Evolutionary conservation across 2,113 vertebrate genomes (phyloP), one percentile per base, ranked within the genome.

Genomic region (Eurypyga helias): DNA sequence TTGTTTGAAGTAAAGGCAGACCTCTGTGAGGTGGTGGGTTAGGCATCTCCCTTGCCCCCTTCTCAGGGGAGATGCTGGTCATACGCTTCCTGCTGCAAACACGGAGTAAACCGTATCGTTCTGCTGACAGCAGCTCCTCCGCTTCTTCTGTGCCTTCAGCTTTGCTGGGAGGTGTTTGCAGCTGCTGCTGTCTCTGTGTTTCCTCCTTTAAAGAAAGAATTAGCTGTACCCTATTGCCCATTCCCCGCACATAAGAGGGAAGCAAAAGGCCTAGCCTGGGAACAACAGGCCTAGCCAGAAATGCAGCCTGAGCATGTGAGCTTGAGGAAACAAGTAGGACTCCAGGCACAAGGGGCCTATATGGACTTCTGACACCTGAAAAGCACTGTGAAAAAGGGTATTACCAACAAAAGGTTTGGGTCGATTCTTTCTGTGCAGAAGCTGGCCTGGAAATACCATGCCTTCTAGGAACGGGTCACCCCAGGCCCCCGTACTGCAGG

Each of bases 401-500:
- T 25, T 41, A 12, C 41, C 41, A 41, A 41, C 9, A 41, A 41
- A 41, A 41, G 41, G 9, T 41, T 41, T 3, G 15, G 11, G 5
- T 58, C 72, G 54, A 64, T 52, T n/a, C 31, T 34, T 79, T 79
- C 52, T 13, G 1, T 4, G 24, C 18, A 62, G 60, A 78, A 95
- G 17, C 20, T 26, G 55, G 17, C 18, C 38, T 49, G 13, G 33
- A 57, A 87, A 31, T 48, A 52, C 5, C 20, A 49, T 21, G 18
- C 3, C 13, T n/a, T 57, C 41, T 33, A 55, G 51, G 28, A 18
- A 5, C 6, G 48, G 28, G 33, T 45, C 33, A 49, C 5, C 29
- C 19, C 8, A 7, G 13, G 8, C 5, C 8, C 13, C 15, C 0
- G 0, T 13, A 5, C 7, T 1, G 1, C 16, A 21, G 64, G 26